Conservation (phyloP, 2,888 invertebrate genomes). For the Pedicia rivosa region DNA sequence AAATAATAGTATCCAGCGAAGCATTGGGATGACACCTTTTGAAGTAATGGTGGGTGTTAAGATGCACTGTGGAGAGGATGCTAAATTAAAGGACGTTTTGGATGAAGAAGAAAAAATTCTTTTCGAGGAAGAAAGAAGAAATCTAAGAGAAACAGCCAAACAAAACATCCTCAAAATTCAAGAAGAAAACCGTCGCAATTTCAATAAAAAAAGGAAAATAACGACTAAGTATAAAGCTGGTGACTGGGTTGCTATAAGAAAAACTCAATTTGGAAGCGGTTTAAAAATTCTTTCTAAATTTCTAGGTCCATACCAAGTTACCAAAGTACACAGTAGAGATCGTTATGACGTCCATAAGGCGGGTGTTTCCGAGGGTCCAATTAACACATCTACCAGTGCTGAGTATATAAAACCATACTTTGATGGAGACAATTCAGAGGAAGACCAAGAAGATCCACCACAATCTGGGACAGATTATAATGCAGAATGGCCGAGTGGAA, state of each 20-base stretch:
- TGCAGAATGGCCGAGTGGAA: not conserved
- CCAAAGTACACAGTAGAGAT: conserved; percentile 8
- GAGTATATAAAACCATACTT: conserved; percentile 10
- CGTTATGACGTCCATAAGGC: conserved; percentile 11
- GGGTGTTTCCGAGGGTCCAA: conserved; percentile 10
- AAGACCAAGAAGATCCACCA: too few species aligned
- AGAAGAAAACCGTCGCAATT: conserved; percentile 6
- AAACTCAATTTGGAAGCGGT: conserved; percentile 10
- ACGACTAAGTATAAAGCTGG: not conserved
- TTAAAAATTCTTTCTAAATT: conserved; percentile 9
- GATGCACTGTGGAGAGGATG: conserved; percentile 9
- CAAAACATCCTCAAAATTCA: conserved; percentile 12
- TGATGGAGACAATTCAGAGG: not conserved
- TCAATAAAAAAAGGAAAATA: not conserved
- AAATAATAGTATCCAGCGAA: conserved; percentile 10
- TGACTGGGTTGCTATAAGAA: conserved; percentile 7
- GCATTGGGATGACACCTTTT: conserved; percentile 10
- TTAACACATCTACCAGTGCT: conserved; percentile 5
- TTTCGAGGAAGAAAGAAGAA: conserved; percentile 7
- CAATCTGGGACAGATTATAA: not conserved
- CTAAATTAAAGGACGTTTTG: conserved; percentile 7
- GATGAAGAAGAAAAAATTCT: conserved; percentile 7
- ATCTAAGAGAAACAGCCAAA: conserved; percentile 8
- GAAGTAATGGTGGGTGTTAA: conserved; percentile 10
- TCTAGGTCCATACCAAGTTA: conserved; percentile 9